These are phyloP conservation scores for Caenorhabditis macrosperma DNA, from an alignment of 2,888 invertebrate genomes.

Conservation along the genomic window DNA sequence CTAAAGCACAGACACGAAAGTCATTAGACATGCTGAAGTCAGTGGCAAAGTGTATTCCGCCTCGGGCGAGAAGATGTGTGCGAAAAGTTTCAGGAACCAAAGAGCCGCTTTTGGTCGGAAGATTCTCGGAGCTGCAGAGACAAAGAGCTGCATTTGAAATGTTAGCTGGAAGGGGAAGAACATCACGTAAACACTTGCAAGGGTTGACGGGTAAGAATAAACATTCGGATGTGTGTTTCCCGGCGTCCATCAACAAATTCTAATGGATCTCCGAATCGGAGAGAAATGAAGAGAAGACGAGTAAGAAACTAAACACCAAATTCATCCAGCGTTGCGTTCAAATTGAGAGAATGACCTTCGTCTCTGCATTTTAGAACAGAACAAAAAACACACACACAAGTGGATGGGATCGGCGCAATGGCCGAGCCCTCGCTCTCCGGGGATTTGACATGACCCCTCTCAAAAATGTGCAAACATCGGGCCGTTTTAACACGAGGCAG, in stretches of 20 bases:
- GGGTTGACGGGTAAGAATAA: constrained; percentile 15
- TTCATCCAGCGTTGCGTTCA: background rate
- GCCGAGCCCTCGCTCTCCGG: constrained; percentile 35
- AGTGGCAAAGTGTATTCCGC: constrained; percentile 38
- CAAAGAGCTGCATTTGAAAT: constrained; percentile 6
- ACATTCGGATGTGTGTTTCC: constrained; percentile 13
- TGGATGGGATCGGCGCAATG: constrained; percentile 49
- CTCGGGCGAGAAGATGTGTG: constrained; percentile 11
- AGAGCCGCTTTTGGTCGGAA: background rate
- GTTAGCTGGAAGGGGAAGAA: constrained; percentile 20
- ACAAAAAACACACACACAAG: constrained; percentile 44
- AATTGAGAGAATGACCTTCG: background rate
- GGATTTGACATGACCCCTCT: constrained; percentile 56
- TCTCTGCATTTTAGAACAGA: constrained; percentile 32
- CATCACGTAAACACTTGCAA: constrained; percentile 38
- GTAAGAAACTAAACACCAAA: constrained; percentile 3
- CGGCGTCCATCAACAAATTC: constrained; percentile 12
- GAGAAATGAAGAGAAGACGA: background rate
- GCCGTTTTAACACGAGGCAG: constrained; percentile 31
- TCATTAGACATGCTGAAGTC: constrained; percentile 53
- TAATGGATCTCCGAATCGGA: constrained; percentile 3
- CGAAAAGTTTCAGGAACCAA: constrained; percentile 18
- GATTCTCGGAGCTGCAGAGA: background rate
- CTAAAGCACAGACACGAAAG: constrained; percentile 38
- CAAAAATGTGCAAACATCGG: constrained; percentile 55